Percentiles rank a stretch among this genome's conserved stretches.
phyloP scores from a whole-genome alignment of 2,113 vertebrate genomes.

The Micronycteris hirsuta region DNA sequence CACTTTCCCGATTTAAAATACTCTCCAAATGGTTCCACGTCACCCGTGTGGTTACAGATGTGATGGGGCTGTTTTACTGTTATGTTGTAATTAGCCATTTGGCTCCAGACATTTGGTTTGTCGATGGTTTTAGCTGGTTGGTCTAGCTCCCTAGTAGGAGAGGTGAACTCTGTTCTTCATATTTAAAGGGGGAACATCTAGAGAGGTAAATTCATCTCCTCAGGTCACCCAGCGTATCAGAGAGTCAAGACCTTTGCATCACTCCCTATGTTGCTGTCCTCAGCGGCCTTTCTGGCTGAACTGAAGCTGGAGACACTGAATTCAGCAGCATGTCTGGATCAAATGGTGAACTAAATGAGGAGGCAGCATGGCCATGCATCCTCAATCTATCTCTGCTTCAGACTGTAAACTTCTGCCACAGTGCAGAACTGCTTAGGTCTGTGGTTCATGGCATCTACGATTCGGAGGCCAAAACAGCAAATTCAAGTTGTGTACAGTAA shows the following conservation, averaged over 20 bases:
- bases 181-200: neutral
- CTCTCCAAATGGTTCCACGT: neutral
- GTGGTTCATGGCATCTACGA: neutral
- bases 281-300: neutral
- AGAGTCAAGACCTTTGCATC: neutral
- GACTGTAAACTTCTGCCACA: neutral
- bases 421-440: no score
- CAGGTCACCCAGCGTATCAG: neutral
- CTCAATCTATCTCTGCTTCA: neutral
- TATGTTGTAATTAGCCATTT: no score
- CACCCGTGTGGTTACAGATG: neutral
- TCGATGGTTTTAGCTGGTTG: neutral
- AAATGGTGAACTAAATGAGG: neutral
- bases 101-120: neutral
- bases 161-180: rapidly evolving
- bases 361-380: neutral
- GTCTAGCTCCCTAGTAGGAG: neutral
- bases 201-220: neutral
- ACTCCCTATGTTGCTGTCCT: no score
- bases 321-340: neutral
- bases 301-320: neutral
- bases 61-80: neutral
- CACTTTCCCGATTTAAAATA: neutral
- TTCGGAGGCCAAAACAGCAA: neutral
- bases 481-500: neutral